These are phyloP conservation scores for Actinemys pallida DNA, from an alignment of 2,113 vertebrate species.

Conservation along the genomic window DNA sequence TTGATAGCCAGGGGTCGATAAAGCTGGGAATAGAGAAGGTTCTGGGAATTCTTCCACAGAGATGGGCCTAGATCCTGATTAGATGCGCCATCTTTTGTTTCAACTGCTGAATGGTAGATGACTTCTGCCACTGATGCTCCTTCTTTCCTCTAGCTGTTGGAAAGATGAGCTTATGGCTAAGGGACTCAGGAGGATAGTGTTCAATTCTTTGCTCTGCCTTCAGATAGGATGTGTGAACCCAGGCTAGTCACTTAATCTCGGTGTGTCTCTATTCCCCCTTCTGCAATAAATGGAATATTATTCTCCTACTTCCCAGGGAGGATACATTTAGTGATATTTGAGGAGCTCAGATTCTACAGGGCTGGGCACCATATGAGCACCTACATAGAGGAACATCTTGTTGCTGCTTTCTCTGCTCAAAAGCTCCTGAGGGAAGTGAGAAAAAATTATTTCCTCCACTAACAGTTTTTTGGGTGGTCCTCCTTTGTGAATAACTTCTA, in stretches of 20 bases:
- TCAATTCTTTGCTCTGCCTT: background rate
- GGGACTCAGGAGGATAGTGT: background rate
- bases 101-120: background rate
- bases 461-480: background rate
- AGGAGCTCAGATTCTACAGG: background rate
- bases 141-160: background rate
- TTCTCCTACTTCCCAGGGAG: too few relatives aligned
- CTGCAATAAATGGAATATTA: too few relatives aligned
- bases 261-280: too few relatives aligned
- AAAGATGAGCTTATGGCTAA: background rate
- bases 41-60: background rate
- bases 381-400: background rate
- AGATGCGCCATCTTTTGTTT: background rate
- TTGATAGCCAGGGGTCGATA: background rate
- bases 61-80: background rate
- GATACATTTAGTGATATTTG: background rate
- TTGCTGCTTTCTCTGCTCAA: background rate
- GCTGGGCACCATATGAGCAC: background rate
- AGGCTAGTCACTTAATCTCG: background rate
- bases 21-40: background rate
- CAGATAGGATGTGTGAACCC: background rate
- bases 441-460: background rate
- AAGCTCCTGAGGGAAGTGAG: background rate
- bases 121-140: background rate
- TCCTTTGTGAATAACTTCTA: background rate